Evolutionary conservation across 2,797 vertebrate genomes (phyloP), one percentile per base, ranked within the genome.

Genomic region (Thunnus albacares): DNA sequence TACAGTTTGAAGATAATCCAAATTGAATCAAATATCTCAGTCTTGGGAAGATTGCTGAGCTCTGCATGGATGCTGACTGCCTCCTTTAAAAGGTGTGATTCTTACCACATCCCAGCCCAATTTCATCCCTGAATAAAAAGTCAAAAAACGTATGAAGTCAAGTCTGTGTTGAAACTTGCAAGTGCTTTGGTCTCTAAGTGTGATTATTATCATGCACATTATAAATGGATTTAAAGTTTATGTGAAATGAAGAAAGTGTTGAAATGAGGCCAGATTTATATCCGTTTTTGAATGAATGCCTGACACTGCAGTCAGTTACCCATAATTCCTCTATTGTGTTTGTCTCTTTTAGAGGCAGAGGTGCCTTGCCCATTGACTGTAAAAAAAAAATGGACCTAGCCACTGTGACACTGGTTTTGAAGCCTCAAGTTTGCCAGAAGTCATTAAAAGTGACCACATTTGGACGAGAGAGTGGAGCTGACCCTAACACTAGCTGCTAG

Each of bases 321-420:
- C 52, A 83, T 79, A 77, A 82, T 74, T 73, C 72, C 75, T 75
- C 58, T 30, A 74, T 76, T 85, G 80, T 82, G 38, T 87, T 70
- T 55, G 52, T 74, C 51, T 45, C 77, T 69, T 79, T 79, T 20
- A 80, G 18, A 81, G 47, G 30, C 55, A 56, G 15, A 75, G 56
- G 51, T 73, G 18, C 15, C 45, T 5, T 30, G 28, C 28, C 28
- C 28, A 5, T 30, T 3, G 28, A 5, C 28, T 30, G 28, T 30
- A 30, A 5, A 24, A 24, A 24, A 24, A 24, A 24, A 24, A 24
- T 24, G 24, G 24, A 24, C 24, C 24, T 24, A 24, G 24, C 24
- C 24, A 24, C 24, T 24, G 24, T 24, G 24, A 24, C 24, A 24
- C 24, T 24, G 24, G 24, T 24, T 24, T 24, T 24, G 24, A 24